Evolutionary conservation across 2,888 invertebrate genomes (phyloP).

Genomic region (Aricia artaxerxes): DNA sequence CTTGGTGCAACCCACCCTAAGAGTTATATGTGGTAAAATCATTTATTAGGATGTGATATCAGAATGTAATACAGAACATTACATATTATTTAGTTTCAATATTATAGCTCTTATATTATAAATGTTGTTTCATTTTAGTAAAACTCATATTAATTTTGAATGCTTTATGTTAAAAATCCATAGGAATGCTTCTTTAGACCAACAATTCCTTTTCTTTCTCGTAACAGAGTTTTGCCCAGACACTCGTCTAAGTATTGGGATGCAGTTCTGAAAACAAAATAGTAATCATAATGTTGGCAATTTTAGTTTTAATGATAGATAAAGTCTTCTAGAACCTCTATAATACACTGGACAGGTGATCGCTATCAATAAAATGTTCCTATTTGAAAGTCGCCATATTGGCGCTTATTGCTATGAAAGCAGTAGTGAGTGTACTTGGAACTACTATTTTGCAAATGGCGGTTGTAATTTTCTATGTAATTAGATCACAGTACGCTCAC

Average conservation of each 20-base stretch:
- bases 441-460: too few species aligned
- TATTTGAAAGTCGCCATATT: too few species aligned
- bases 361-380: too few species aligned
- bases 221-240: slow-evolving; percentile 82
- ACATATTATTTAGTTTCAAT: not conserved
- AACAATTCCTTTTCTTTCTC: slow-evolving; percentile 71
- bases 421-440: too few species aligned
- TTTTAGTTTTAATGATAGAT: too few species aligned
- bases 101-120: not conserved
- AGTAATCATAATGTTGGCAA: not conserved
- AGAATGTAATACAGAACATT: not conserved
- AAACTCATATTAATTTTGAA: slow-evolving; percentile 29
- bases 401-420: too few species aligned
- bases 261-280: slow-evolving; percentile 58
- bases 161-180: slow-evolving; percentile 78
- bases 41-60: slow-evolving; percentile 1
- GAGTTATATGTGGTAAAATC: not conserved
- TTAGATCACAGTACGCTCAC: too few species aligned
- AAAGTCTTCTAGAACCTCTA: too few species aligned
- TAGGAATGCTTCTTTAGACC: slow-evolving; percentile 71
- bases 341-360: too few species aligned
- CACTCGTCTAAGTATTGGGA: slow-evolving; percentile 85
- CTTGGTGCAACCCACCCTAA: too few species aligned
- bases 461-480: too few species aligned
- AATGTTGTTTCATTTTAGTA: slow-evolving; percentile 3